phyloP scores from a whole-genome alignment of 2,888 invertebrate genomes.

The Aphidoletes aphidimyza region DNA sequence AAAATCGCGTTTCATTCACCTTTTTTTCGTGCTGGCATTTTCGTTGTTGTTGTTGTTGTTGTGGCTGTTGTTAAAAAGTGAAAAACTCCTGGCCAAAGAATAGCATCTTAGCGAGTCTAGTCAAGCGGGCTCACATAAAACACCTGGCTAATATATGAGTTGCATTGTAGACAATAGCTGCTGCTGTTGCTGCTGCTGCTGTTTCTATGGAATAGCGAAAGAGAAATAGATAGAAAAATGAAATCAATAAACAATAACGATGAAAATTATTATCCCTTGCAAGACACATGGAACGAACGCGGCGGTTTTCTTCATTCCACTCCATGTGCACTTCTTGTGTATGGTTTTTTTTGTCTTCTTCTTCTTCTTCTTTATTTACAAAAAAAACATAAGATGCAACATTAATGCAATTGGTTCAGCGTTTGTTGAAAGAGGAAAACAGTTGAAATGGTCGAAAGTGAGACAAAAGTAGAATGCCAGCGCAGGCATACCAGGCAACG shows the following conservation, averaged over 20 bases:
- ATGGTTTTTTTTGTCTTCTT: too few species aligned
- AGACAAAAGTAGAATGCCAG: conserved; percentile 7
- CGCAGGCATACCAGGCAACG: neutral
- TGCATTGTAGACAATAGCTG: neutral
- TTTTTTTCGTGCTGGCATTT: neutral
- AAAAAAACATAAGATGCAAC: conserved; percentile 28
- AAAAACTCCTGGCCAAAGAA: neutral
- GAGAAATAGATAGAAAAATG: neutral
- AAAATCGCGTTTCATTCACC: conserved; percentile 36
- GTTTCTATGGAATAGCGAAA: neutral
- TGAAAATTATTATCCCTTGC: conserved; percentile 36
- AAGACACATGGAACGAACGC: conserved; percentile 45
- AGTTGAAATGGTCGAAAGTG: conserved; percentile 33
- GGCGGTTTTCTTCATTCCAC: conserved; percentile 6
- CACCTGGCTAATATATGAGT: conserved; percentile 29
- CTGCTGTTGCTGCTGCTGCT: neutral
- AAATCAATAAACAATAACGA: conserved; percentile 49
- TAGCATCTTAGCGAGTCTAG: conserved; percentile 26
- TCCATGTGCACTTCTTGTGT: too few species aligned
- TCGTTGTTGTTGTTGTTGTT: neutral
- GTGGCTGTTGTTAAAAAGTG: too few species aligned
- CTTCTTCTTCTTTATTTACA: neutral
- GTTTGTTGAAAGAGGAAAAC: neutral
- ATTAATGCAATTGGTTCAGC: conserved; percentile 48
- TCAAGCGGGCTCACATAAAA: conserved; percentile 11